Percentiles rank a stretch among this genome's conserved stretches.
Conservation (phyloP, 1,140 invertebrate genomes). For the Acyrthosiphon pisum region DNA sequence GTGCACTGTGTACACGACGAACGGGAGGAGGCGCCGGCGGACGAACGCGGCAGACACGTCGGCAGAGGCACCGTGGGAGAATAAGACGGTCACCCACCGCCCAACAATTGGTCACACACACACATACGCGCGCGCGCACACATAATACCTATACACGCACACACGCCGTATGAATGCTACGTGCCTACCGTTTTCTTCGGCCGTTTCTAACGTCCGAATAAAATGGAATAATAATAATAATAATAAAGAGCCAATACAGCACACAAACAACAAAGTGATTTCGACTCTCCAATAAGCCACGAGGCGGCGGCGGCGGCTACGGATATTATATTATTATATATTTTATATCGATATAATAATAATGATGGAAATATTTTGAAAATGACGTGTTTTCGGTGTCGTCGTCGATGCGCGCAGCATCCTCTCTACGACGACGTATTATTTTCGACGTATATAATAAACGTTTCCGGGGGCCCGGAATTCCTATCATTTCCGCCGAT, state of each 20-base stretch:
- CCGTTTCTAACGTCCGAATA: constrained; percentile 57
- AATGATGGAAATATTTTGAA: constrained; percentile 34
- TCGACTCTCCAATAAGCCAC: constrained; percentile 27
- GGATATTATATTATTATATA: neutral
- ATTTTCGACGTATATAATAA: constrained; percentile 10
- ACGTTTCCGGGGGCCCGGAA: constrained; percentile 27
- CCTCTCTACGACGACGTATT: neutral
- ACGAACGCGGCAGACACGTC: constrained; percentile 56
- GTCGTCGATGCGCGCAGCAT: neutral
- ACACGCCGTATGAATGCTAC: constrained; percentile 49
- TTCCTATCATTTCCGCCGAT: constrained; percentile 44
- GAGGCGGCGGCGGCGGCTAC: neutral
- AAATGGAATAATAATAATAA: constrained; percentile 55
- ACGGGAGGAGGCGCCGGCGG: constrained; percentile 49
- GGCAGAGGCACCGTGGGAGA: constrained; percentile 57
- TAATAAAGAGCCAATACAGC: constrained; percentile 8
- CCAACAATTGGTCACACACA: constrained; percentile 57
- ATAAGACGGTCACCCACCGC: constrained; percentile 57
- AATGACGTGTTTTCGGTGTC: neutral
- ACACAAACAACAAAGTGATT: constrained; percentile 31
- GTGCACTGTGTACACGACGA: constrained; percentile 4
- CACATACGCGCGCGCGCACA: neutral
- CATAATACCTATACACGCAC: constrained; percentile 19
- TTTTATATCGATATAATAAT: neutral
- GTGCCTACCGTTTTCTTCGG: constrained; percentile 53